These are phyloP conservation scores for Dromaius novaehollandiae DNA, from an alignment of 2,113 vertebrate genomes.

Conservation along the genomic window DNA sequence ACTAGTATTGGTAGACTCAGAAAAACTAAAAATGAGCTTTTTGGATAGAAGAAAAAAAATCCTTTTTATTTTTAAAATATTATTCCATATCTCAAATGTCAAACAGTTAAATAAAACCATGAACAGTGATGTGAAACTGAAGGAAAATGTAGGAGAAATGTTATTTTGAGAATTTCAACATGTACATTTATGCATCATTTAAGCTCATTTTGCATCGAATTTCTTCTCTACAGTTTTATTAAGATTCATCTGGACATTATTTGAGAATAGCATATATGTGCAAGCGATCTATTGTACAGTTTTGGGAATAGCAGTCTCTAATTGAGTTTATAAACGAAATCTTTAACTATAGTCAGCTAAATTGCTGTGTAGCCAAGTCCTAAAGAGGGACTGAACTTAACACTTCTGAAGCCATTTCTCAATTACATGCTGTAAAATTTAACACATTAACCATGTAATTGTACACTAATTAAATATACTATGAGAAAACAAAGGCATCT, in stretches of 20 bases:
- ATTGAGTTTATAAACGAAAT: not conserved
- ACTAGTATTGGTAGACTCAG: rapidly evolving
- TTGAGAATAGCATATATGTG: not conserved
- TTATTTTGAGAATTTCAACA: not conserved
- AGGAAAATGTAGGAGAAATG: rapidly evolving
- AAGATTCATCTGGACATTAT: not conserved
- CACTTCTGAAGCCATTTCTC: not conserved
- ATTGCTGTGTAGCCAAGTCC: not conserved
- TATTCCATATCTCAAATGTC: not conserved
- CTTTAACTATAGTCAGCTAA: not conserved
- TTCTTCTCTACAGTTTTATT: not conserved
- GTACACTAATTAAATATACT: not conserved
- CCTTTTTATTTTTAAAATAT: not conserved
- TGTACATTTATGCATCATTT: not conserved
- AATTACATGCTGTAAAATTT: not conserved
- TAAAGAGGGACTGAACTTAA: not conserved
- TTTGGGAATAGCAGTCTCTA: not conserved
- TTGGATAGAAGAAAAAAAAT: not conserved
- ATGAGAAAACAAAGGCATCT: not conserved
- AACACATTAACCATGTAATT: rapidly evolving
- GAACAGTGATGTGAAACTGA: not conserved
- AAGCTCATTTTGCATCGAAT: rapidly evolving
- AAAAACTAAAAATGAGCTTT: not conserved
- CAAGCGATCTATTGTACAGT: not conserved
- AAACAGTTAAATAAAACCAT: not conserved